Evolutionary conservation across 2,888 invertebrate genomes (phyloP), one percentile per base, ranked within the genome.

Genomic region (Folsomia manolachei): DNA sequence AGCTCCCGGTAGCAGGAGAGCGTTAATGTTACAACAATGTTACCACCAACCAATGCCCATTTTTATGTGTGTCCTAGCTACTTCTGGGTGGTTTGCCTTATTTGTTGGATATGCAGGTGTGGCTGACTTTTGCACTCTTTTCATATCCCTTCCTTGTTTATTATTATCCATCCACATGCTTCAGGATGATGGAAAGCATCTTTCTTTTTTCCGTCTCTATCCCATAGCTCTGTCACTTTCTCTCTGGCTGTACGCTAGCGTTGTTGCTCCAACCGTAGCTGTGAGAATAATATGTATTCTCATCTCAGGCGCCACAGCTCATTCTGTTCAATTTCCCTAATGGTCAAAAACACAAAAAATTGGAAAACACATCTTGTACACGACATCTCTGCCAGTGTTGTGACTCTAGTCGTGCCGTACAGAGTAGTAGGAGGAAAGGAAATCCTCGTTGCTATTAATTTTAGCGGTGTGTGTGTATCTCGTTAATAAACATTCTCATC

Each of bases 311-410:
- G 7, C 56, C 18, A 14, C 56, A n/a, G 39, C 56, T 56, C 56
- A 7, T 21, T 56, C 21, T 4, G 19, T 21, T 56, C 56, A 56
- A 67, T 67, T 67, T 56, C 7, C 2, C 2, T 67, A 67, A 67
- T 67, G 67, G 67, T 67, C 67, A 53, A 53, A 56, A n/a, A n/a
- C n/a, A n/a, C n/a, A n/a, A n/a, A n/a, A n/a, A 67, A 67, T 67
- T 67, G 67, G 26, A 19, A 67, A 67, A 67, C 21, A 56, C 18
- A 19, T 56, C 56, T 7, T 56, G 11, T 56, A 56, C 56, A 56
- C 56, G 56, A 56, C 56, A 56, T 56, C 51, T 11, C 18, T 51
- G n/a, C n/a, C n/a, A n/a, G n/a, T n/a, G n/a, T n/a, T n/a, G n/a
- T n/a, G n/a, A n/a, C n/a, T n/a, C n/a, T n/a, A n/a, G n/a, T n/a